These are phyloP conservation scores for Drosophila rubida DNA, from an alignment of 2,888 invertebrate genomes.

Conservation along the genomic window DNA sequence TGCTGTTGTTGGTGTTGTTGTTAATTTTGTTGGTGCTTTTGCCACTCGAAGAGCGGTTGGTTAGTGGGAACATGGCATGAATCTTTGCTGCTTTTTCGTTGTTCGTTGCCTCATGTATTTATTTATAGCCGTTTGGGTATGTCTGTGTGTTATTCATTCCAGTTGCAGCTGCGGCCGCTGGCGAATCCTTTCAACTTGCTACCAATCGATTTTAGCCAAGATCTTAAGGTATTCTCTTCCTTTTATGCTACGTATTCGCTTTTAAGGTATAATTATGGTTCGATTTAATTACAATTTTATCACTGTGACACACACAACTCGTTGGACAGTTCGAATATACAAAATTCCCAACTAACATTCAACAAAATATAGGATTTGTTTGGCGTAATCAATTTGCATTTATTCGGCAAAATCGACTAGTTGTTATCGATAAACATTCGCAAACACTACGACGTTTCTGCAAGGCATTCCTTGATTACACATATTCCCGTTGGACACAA, in stretches of 20 bases:
- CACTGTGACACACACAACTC: slow-evolving; percentile 6
- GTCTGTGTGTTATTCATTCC: slow-evolving; percentile 34
- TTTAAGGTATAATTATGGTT: slow-evolving; percentile 9
- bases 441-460: slow-evolving; percentile 30
- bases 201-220: slow-evolving; percentile 33
- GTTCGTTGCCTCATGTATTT: slow-evolving; percentile 59
- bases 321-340: neutral
- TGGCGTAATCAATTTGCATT: neutral
- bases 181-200: slow-evolving; percentile 66
- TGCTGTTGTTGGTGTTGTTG: slow-evolving; percentile 37
- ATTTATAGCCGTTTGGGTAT: slow-evolving; percentile 23
- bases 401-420: slow-evolving; percentile 20
- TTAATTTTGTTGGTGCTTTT: slow-evolving; percentile 62
- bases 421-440: slow-evolving; percentile 15
- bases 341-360: neutral
- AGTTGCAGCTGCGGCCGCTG: slow-evolving; percentile 57
- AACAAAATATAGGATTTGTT: neutral
- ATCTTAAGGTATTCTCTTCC: slow-evolving; percentile 7
- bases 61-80: slow-evolving; percentile 78
- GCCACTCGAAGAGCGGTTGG: slow-evolving; percentile 76
- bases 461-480: slow-evolving; percentile 32
- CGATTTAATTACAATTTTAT: slow-evolving; percentile 6
- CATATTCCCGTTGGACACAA: slow-evolving; percentile 16
- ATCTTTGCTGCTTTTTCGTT: slow-evolving; percentile 52
- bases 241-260: slow-evolving; percentile 12